Evolutionary conservation across 2,113 vertebrate genomes (phyloP).

Genomic region (Bufo gargarizans): DNA sequence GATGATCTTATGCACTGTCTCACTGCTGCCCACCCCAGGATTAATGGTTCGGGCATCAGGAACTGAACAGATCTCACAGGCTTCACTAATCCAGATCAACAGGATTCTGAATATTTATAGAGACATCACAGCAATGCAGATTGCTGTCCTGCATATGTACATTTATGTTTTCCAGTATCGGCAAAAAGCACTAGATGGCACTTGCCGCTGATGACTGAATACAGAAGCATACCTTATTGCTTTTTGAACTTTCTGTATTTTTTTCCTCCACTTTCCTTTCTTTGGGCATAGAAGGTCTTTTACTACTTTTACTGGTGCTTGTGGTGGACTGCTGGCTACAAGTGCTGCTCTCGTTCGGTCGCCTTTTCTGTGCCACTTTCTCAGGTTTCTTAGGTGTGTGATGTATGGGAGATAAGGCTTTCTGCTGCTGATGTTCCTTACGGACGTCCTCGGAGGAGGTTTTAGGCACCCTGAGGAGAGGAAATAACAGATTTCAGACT

Average conservation of each 20-base stretch:
- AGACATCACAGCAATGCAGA: background rate
- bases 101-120: rapidly evolving
- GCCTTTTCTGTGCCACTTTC: conserved; percentile 70
- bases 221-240: conserved; percentile 67
- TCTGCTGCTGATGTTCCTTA: conserved; percentile 67
- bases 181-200: background rate
- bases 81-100: background rate
- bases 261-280: conserved; percentile 76
- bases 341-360: conserved; percentile 59
- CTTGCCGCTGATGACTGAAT: background rate
- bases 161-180: background rate
- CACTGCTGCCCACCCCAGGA: too few species aligned
- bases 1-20: too few species aligned
- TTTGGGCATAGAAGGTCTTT: conserved; percentile 69
- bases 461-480: conserved; percentile 68
- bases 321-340: conserved; percentile 59
- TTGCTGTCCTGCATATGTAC: background rate
- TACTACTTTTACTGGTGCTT: conserved; percentile 63
- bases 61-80: too few species aligned
- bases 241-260: conserved; percentile 59
- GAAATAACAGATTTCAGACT: background rate
- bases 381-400: conserved; percentile 65
- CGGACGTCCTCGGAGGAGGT: conserved; percentile 65
- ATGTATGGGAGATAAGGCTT: conserved; percentile 34
- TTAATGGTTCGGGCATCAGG: too few species aligned